Evolutionary conservation across 2,888 invertebrate genomes (phyloP), one percentile per base, ranked within the genome.

Genomic region (Fragum sueziense): DNA sequence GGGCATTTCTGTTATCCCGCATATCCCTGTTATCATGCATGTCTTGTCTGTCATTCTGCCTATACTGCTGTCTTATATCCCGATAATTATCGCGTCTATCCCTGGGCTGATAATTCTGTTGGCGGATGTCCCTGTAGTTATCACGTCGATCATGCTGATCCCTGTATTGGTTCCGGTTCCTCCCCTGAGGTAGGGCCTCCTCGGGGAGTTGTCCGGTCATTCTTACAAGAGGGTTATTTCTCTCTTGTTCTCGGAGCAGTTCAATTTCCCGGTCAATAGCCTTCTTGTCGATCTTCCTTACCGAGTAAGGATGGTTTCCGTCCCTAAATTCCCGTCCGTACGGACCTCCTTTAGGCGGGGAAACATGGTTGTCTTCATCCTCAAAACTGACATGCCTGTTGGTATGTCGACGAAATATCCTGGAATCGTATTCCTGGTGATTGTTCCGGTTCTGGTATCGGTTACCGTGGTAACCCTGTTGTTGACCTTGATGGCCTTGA

Each of bases 361-460:
- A 22, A 27, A 29, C 25, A 54, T 20, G 67, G 29, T 61, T 69
- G 31, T 17, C 47, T 33, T 84, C 82, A 68, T 80, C 76, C 54
- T 79, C 78, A 68, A 81, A 77, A n/a, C 72, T 74, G 65, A 80
- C 79, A 61, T 76, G 75, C 47, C 74, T 76, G 41, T 81, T 79
- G 52, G 78, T 59, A 70, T 82, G 77, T 71, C 84, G 67, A 71
- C 84, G 84, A 84, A 84, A 84, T 67, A 84, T 82, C 71, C 84
- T 75, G 3, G 84, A 76, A 59, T 84, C 82, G 51, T 65, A 84
- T 51, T 84, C 84, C 51, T 73, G 73, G 1, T 78, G 70, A 22
- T 77, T 74, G 29, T 25, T 65, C 62, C 17, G 20, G 4, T 59
- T 27, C 54, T 70, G 75, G 9, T 74, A 59, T 33, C 82, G 57